Base-by-base conservation (phyloP, 2,113 vertebrate genomes). In the Saccopteryx leptura region DNA sequence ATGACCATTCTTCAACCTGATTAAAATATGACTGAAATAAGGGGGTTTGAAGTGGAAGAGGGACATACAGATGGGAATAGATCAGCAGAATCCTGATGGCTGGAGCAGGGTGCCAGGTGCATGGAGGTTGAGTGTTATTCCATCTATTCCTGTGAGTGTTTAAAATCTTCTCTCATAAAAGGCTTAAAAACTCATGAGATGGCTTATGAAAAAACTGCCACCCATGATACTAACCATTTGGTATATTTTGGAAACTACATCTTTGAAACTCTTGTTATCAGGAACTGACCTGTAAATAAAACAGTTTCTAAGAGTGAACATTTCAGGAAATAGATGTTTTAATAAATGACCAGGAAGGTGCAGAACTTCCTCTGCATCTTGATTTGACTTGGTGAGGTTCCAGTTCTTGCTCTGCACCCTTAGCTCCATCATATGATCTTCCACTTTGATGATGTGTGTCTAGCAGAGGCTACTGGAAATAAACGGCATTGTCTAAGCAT, bases 41-140 rank as follows among this genome's bases (percentile, higher is more conserved):
- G 56, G 39, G 21, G 8, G n/a, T n/a, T 79, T 11, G 48, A 46
- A 9, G 31, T 6, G 6, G 19, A 60, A 17, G 18, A 52, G n/a
- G 5, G 12, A 33, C 39, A 3, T 48, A 8, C 14, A 21, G 23
- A 33, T 92, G 10, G 31, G 56, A 26, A 61, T 26, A 39, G 12
- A 15, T 61, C 39, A 19, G 71, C 28, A 26, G 65, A 54, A 17
- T 23, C 3, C 5, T 39, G 4, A 11, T 4, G 23, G n/a, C 14
- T 50, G 4, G 28, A 63, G 39, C 0, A 0, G 50, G 31, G 28
- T 1, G 5, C 4, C 3, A 18, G 24, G 28, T 10, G 4, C 4
- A 18, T 1, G 1, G 56, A 83, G 10, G 19, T 18, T 15, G 9
- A 9, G 46, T 5, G 9, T 23, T 46, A 10, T n/a, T 66, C 66